Base-by-base conservation (phyloP, 2,888 invertebrate genomes). In the Eucriotettix oculatus region DNA sequence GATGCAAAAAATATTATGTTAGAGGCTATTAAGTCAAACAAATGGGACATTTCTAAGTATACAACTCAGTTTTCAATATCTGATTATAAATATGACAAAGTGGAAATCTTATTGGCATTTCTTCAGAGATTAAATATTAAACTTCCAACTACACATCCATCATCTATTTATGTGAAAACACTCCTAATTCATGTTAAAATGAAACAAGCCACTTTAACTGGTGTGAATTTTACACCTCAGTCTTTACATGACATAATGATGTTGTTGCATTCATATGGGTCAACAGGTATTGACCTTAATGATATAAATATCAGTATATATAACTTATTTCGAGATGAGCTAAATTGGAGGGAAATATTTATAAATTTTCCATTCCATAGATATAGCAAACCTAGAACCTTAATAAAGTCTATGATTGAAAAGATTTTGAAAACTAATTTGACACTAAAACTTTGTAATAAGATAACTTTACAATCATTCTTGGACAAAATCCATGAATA, bases 121-220 rank as follows among this genome's bases (percentile, higher is more conserved):
- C 55, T 59, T 29, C 11, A 53, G 54, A 55, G 48, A 14, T 55
- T 59, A 40, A 40, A 40, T 48, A 43, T 59, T 9, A 29, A 29
- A 10, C 16, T 59, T 16, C 55, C 55, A 29, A 59, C 16, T 55
- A 29, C 43, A 43, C 54, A 55, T 44, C 59, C 59, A 40, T 44
- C 59, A 17, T 59, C 59, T n/a, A 40, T 40, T 16, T 59, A 59
- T n/a, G 55, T 55, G 9, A 17, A 44, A 40, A 59, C 59, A 0
- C 55, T 59, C 16, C 41, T 59, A 5, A 43, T 43, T 41, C 29
- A 59, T 41, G 59, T 55, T 9, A 59, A 59, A 48, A 55, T 59
- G 41, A 59, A 55, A 44, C 55, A 59, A 9, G 55, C 44, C 12
- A 40, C 29, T 29, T 59, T 48, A 29, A 59, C 43, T 10, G 59